phyloP scores from a whole-genome alignment of 1,140 invertebrate species.

The Lordiphosa stackelbergi region DNA sequence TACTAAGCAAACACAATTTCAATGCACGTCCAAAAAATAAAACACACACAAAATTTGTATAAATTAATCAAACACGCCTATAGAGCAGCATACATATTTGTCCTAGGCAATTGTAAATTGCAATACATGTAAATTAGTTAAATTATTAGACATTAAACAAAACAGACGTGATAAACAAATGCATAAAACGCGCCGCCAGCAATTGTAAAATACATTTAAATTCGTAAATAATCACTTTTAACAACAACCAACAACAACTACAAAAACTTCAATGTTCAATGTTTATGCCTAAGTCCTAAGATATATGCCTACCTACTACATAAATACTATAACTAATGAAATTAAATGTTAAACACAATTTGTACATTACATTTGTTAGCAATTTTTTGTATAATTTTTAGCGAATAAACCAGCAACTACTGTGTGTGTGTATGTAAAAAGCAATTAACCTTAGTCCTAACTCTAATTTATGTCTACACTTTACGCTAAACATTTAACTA shows the following conservation, averaged over 20 bases:
- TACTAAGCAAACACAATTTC: constrained; percentile 48
- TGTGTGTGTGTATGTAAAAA: constrained; percentile 53
- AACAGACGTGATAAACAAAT: constrained; percentile 72
- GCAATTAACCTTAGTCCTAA: constrained; percentile 54
- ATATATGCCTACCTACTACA: constrained; percentile 18
- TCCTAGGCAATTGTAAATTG: constrained; percentile 65
- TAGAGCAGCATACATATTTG: constrained; percentile 27
- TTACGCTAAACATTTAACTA: constrained; percentile 40
- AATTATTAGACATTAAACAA: constrained; percentile 73
- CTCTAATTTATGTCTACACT: constrained; percentile 63
- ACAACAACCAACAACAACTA: constrained; percentile 22
- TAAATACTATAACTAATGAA: constrained; percentile 52
- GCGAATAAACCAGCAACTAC: constrained; percentile 23
- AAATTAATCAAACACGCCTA: constrained; percentile 4
- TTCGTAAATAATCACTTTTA: constrained; percentile 37
- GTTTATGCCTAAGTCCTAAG: constrained; percentile 67
- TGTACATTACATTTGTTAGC: constrained; percentile 63
- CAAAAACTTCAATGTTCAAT: constrained; percentile 56
- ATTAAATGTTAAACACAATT: constrained; percentile 73
- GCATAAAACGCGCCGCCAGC: constrained; percentile 30
- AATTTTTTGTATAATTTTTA: constrained; percentile 50
- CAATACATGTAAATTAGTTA: constrained; percentile 71
- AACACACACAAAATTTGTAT: constrained; percentile 24
- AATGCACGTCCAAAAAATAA: constrained; percentile 65
- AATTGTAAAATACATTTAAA: constrained; percentile 62